Percentiles rank a stretch among this genome's conserved stretches.
phyloP scores from a whole-genome alignment of 2,113 vertebrate genomes.

The Rattus norvegicus region DNA sequence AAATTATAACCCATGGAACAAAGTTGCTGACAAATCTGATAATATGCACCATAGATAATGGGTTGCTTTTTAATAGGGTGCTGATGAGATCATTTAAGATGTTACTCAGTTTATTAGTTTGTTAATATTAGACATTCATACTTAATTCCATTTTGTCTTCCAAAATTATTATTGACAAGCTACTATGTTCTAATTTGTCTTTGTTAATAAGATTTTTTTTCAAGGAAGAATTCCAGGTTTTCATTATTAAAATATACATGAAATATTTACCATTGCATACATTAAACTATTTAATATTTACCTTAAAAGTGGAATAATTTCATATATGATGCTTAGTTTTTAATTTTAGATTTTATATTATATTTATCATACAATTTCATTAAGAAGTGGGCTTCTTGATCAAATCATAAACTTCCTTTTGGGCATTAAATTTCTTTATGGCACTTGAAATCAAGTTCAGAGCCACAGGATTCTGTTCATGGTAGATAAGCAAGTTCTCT shows the following conservation, averaged over 20 bases:
- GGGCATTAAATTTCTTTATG: not conserved
- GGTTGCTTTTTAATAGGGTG: not conserved
- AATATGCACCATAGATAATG: not conserved
- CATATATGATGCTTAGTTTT: not conserved
- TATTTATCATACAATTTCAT: not conserved
- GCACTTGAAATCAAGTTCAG: not conserved
- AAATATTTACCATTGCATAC: not conserved
- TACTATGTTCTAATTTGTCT: not conserved
- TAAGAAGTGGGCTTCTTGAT: conserved; percentile 43
- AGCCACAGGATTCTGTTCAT: not conserved
- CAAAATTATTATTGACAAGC: conserved; percentile 2
- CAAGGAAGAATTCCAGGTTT: not conserved
- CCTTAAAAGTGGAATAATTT: not conserved
- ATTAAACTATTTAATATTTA: not conserved
- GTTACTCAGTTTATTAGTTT: conserved; percentile 41
- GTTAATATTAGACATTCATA: conserved; percentile 37
- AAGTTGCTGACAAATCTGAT: not conserved
- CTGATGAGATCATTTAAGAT: conserved; percentile 13
- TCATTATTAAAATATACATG: not conserved
- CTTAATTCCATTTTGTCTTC: not conserved
- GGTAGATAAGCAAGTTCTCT: not conserved
- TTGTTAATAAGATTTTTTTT: conserved; percentile 32
- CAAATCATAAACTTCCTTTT: not conserved
- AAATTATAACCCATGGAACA: not conserved
- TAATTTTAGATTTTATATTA: not conserved